These are phyloP conservation scores for Augochlora pura DNA, from an alignment of 1,140 invertebrate species.

Conservation along the genomic window DNA sequence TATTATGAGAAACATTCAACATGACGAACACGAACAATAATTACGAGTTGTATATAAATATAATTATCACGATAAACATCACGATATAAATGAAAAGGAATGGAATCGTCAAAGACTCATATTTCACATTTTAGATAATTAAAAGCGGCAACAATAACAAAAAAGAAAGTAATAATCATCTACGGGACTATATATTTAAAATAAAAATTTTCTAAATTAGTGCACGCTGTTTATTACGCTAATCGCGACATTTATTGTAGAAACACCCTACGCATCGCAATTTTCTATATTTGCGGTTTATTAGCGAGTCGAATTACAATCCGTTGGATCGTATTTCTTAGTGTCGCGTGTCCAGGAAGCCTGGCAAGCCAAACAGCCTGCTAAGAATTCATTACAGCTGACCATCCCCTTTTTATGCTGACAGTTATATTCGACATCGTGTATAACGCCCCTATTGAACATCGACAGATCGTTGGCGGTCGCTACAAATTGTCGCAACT, in stretches of 20 bases:
- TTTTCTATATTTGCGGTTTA: neutral
- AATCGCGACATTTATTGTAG: neutral
- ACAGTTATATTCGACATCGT: slow-evolving; percentile 20
- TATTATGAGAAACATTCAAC: too few species aligned
- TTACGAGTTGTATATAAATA: too few species aligned
- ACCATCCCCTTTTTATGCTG: neutral
- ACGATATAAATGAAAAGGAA: too few species aligned
- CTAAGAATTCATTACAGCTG: slow-evolving; percentile 57
- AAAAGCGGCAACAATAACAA: too few species aligned
- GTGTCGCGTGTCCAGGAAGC: slow-evolving; percentile 45
- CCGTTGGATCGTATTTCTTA: neutral
- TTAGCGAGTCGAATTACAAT: neutral
- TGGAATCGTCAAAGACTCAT: too few species aligned
- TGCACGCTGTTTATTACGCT: too few species aligned
- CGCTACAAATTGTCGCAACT: neutral
- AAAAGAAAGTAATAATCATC: too few species aligned
- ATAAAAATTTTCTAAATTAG: too few species aligned
- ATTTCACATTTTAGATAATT: too few species aligned
- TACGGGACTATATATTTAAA: too few species aligned
- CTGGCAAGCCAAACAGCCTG: slow-evolving; percentile 20
- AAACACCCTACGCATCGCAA: neutral
- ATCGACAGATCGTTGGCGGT: slow-evolving; percentile 38
- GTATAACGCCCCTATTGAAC: neutral
- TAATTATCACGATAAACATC: too few species aligned
- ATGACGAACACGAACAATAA: too few species aligned